Evolutionary conservation across 2,888 invertebrate species (phyloP), one percentile per base, ranked within the genome.

Genomic region (Tupiocoris notatus): DNA sequence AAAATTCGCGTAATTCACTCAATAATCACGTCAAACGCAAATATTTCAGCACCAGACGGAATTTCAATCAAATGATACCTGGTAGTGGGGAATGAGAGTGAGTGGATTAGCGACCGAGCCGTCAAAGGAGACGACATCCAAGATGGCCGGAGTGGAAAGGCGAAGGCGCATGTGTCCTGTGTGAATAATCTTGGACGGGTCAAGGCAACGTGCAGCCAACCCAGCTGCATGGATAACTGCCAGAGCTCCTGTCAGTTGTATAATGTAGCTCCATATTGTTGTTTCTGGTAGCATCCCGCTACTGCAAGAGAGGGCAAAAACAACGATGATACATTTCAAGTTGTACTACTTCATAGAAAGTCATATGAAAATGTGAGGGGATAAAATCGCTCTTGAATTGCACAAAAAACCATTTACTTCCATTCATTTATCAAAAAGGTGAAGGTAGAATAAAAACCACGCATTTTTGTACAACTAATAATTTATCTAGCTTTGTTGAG

Each of bases 231-330:
- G 98, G 80, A 98, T 93, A 77, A 93, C 91, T 76, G 98, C 88
- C 80, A 99, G 86, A 0, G 95, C 98, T 1, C 96, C 94, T 25
- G 96, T 96, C 79, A 99, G 87, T 85, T 99, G 82, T 81, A 98
- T 95, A 65, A 98, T 90, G 81, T 96, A 92, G 81, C 93, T 93
- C 98, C 98, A 99, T 80, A 99, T 90, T 71, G 94, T 89, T 57
- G 92, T 90, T 84, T 98, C 98, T 0, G 96, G 92, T 79, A 98
- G 87, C 83, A 94, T 85, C 75, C 87, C 86, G 81, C 88, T 89
- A 81, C 88, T 86, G 64, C 59, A 78, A 78, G 23, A 39, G n/a
- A n/a, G n/a, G n/a, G n/a, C n/a, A n/a, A n/a, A n/a, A n/a, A n/a
- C n/a, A 7, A 17, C 18, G 61, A 9, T 17, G 7, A n/a, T n/a